phyloP scores from a whole-genome alignment of 2,797 vertebrate species.

The Chiroxiphia lanceolata region DNA sequence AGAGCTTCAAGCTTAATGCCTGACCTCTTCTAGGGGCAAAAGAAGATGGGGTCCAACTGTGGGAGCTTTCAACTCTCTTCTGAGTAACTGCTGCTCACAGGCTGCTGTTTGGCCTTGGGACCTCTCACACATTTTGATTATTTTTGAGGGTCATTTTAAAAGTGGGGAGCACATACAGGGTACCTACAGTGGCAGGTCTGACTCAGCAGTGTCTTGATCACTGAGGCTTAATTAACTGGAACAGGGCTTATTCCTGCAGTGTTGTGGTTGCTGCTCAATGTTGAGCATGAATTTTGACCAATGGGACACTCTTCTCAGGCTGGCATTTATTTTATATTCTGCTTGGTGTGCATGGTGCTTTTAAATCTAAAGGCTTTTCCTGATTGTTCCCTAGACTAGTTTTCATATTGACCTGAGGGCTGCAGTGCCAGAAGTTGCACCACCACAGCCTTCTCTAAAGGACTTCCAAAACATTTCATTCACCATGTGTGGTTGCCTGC shows the following conservation, averaged over 20 bases:
- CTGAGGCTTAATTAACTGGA: not conserved
- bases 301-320: not conserved
- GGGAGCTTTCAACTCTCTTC: not conserved
- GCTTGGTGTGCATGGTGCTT: not conserved
- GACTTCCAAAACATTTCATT: not conserved
- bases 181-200: not conserved
- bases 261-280: rapidly evolving
- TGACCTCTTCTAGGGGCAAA: not conserved
- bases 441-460: not conserved
- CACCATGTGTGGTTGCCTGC: rapidly evolving
- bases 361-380: not conserved
- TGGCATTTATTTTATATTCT: not conserved
- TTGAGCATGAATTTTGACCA: not conserved
- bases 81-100: not conserved
- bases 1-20: not conserved
- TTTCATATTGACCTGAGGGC: not conserved
- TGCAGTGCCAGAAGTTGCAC: not conserved
- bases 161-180: rapidly evolving
- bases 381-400: not conserved
- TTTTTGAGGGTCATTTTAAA: not conserved
- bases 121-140: not conserved
- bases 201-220: not conserved
- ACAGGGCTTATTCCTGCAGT: not conserved
- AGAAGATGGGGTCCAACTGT: not conserved
- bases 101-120: not conserved